phyloP scores from a whole-genome alignment of 2,113 vertebrate genomes.

The Excalfactoria chinensis region DNA sequence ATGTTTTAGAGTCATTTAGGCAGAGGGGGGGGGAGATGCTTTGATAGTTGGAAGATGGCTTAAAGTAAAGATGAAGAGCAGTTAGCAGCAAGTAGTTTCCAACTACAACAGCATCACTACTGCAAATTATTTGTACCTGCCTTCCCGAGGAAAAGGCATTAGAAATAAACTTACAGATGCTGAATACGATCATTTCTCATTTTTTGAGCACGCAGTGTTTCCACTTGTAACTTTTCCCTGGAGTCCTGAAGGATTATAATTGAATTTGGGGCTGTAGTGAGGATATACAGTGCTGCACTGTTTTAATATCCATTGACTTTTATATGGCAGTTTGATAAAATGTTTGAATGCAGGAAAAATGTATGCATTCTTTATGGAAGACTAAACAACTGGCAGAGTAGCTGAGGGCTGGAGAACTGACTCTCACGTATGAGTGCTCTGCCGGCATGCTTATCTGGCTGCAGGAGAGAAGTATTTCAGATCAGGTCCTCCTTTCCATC shows the following conservation, averaged over 20 bases:
- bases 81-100: neutral
- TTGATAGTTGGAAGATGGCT: neutral
- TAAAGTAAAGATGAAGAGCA: neutral
- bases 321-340: conserved; percentile 52
- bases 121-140: conserved; percentile 19
- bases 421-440: neutral
- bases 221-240: conserved; percentile 57
- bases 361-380: conserved; percentile 54
- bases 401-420: conserved; percentile 10
- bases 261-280: conserved; percentile 39
- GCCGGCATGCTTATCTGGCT: neutral
- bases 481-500: neutral
- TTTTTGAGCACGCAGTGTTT: conserved; percentile 40
- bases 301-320: conserved; percentile 57
- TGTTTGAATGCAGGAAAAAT: conserved; percentile 1
- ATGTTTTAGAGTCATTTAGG: neutral
- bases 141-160: conserved; percentile 20
- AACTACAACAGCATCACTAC: conserved; percentile 6
- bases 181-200: neutral
- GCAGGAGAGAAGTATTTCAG: neutral
- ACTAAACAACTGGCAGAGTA: neutral
- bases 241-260: conserved; percentile 51
- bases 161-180: conserved; percentile 48
- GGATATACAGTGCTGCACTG: conserved; percentile 36
- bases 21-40: neutral